Evolutionary conservation across 2,888 invertebrate genomes (phyloP), one percentile per base, ranked within the genome.

Genomic region (Euplexia lucipara): DNA sequence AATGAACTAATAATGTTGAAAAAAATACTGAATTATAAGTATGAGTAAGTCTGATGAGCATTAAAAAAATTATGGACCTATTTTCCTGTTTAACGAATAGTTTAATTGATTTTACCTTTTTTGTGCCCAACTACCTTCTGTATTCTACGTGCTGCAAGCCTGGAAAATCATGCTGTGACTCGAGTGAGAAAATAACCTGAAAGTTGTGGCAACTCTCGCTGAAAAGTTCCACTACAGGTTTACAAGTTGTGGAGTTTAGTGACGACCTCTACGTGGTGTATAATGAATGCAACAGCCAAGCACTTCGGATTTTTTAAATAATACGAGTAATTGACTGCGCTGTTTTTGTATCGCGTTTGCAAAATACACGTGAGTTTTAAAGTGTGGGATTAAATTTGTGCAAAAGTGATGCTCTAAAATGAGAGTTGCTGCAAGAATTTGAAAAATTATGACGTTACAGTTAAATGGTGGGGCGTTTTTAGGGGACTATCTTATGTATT

Each of bases 221-320:
- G 47, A 48, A 53, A 75, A 68, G 47, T 69, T 69, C 6, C n/a
- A 3, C 75, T 10, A 39, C 75, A 32, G 47, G 41, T 37, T 32
- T 30, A 20, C 35, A 57, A 56, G 58, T 68, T 48, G 41, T 14
- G 30, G 20, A 20, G 3, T 22, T n/a, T 75, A 32, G 34, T 68
- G 45, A 48, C 10, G 39, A 75, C 39, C 41, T 53, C 66, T 39
- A 45, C 30, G 32, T 47, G n/a, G n/a, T 68, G 75, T 75, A 75
- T 75, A 75, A 54, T 47, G 14, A 68, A 68, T 68, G 69, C 39
- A 39, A 14, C 45, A 45, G 18, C 16, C 26, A 52, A 34, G n/a
- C 34, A 53, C 30, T 34, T 45, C 45, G 18, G 0, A 30, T 47
- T 75, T 39, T 47, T 18, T n/a, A 8, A 47, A 68, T 18, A 30